These are phyloP conservation scores for Pachymerium ferrugineum DNA, from an alignment of 2,888 invertebrate species.

Conservation along the genomic window DNA sequence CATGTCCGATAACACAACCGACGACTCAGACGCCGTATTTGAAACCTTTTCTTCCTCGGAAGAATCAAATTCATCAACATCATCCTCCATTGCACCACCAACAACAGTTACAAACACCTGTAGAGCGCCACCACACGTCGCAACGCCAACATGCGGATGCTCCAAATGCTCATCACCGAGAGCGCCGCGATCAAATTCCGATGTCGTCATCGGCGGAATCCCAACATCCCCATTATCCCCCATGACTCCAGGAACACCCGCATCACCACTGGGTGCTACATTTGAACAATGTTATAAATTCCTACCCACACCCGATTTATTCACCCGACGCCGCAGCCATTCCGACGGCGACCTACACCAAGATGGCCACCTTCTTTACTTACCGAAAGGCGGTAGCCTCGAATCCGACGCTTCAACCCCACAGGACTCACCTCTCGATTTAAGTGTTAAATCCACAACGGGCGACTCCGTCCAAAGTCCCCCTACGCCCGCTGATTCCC, in stretches of 20 bases:
- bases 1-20: background rate
- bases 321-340: conserved; percentile 58
- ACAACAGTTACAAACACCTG: background rate
- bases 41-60: background rate
- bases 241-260: conserved; percentile 39
- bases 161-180: background rate
- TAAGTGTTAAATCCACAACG: conserved; percentile 61
- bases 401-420: conserved; percentile 56
- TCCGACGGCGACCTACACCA: conserved; percentile 61
- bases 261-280: conserved; percentile 39
- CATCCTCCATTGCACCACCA: background rate
- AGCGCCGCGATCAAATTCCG: conserved; percentile 28
- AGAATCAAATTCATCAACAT: background rate
- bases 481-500: conserved; percentile 49
- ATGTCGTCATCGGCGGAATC: conserved; percentile 32
- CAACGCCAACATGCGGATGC: background rate
- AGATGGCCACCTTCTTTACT: conserved; percentile 40
- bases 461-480: conserved; percentile 31
- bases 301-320: conserved; percentile 54
- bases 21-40: background rate
- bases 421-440: conserved; percentile 77
- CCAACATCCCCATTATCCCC: conserved; percentile 40
- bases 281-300: conserved; percentile 36
- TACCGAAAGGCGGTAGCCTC: conserved; percentile 50
- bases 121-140: background rate